These are phyloP conservation scores for Chelon labrosus DNA, from an alignment of 2,797 vertebrate species.

Conservation along the genomic window DNA sequence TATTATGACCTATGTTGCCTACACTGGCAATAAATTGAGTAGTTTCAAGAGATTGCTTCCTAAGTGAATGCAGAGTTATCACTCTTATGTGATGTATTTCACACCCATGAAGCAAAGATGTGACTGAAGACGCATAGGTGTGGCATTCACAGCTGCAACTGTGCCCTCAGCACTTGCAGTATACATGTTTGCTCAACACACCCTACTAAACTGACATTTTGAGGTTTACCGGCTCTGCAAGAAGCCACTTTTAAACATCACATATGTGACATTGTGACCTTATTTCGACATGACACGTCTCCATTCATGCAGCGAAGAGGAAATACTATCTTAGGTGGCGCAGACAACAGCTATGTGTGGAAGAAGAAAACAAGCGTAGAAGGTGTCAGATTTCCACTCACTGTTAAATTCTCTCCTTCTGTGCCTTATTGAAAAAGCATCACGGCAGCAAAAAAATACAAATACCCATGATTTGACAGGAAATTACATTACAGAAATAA, in stretches of 20 bases:
- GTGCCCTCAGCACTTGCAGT: background rate
- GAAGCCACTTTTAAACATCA: constrained; percentile 1
- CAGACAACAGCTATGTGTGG: background rate
- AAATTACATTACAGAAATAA: background rate
- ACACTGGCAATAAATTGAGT: constrained; percentile 1
- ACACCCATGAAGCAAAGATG: constrained; percentile 1
- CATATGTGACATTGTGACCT: constrained; percentile 40
- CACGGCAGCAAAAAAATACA: background rate
- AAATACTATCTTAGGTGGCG: background rate
- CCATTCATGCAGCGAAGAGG: background rate
- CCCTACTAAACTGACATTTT: constrained; percentile 75
- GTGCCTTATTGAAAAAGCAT: background rate
- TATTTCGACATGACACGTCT: constrained; percentile 25
- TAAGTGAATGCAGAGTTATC: background rate
- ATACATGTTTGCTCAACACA: constrained; percentile 18
- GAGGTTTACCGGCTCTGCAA: constrained; percentile 63
- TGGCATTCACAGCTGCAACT: constrained; percentile 12
- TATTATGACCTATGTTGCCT: background rate
- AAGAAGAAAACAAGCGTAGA: background rate
- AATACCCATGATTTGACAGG: background rate
- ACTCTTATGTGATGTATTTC: background rate
- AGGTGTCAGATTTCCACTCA: background rate
- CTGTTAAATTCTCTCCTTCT: background rate
- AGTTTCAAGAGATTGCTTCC: background rate
- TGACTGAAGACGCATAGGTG: constrained; percentile 17